Percentiles rank a stretch among this genome's conserved stretches.
Conservation (phyloP, 1,140 invertebrate genomes). For the Leptinotarsa lineolata region DNA sequence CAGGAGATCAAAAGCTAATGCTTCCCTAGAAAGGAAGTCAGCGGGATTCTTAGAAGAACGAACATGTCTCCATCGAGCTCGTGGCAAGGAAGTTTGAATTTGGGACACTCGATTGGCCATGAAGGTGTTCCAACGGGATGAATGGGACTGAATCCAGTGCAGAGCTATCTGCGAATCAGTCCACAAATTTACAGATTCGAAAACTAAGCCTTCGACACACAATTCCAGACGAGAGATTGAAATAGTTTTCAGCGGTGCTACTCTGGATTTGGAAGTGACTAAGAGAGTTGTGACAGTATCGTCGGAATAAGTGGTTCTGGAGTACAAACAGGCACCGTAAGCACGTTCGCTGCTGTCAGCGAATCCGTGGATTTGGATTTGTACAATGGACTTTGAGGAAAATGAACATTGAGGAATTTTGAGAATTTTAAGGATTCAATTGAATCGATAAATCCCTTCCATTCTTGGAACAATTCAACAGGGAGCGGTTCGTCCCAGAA, state of each 20-base stretch:
- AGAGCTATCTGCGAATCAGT: slow-evolving; percentile 53
- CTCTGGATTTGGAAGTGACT: slow-evolving; percentile 37
- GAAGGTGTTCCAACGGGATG: slow-evolving; percentile 44
- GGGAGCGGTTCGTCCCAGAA: slow-evolving; percentile 39
- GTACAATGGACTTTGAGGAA: neutral
- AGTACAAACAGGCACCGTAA: slow-evolving; percentile 48
- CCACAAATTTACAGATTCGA: slow-evolving; percentile 38
- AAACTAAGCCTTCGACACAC: neutral
- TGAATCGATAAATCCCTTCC: slow-evolving; percentile 34
- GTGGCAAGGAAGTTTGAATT: slow-evolving; percentile 45
- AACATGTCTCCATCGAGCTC: slow-evolving; percentile 54
- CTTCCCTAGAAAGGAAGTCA: slow-evolving; percentile 54
- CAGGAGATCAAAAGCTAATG: slow-evolving; percentile 35
- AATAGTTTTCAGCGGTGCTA: slow-evolving; percentile 44
- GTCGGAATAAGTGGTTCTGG: slow-evolving; percentile 44
- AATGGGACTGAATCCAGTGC: slow-evolving; percentile 50
- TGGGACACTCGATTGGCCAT: slow-evolving; percentile 48
- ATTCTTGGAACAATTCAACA: slow-evolving; percentile 34
- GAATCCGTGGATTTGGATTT: slow-evolving; percentile 43
- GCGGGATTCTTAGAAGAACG: slow-evolving; percentile 54
- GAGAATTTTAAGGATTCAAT: neutral
- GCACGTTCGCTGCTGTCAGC: slow-evolving; percentile 45
- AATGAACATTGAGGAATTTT: slow-evolving; percentile 18
- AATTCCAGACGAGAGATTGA: slow-evolving; percentile 42
- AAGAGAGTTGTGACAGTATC: slow-evolving; percentile 17